phyloP scores from a whole-genome alignment of 2,113 vertebrate species.

The Regulus satrapa region DNA sequence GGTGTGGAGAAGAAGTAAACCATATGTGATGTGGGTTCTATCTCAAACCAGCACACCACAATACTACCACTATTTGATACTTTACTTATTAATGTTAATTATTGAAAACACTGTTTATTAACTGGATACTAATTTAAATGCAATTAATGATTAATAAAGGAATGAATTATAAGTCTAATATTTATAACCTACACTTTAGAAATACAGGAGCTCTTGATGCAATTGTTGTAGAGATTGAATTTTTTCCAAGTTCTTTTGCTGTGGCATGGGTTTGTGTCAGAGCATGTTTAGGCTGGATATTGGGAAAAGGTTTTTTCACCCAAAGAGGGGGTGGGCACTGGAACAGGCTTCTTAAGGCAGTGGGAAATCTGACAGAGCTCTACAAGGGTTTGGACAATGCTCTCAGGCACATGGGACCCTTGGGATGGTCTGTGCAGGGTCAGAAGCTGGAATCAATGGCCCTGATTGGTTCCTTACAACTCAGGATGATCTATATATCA shows the following conservation, averaged over 20 bases:
- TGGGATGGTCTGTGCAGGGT: neutral
- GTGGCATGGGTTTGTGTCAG: too few relatives aligned
- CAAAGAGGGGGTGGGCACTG: too few relatives aligned
- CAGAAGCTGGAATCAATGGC: neutral
- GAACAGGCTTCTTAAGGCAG: fast-evolving
- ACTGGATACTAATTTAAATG: neutral
- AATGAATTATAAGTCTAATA: neutral
- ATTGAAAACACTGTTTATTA: neutral
- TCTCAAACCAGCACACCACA: too few relatives aligned
- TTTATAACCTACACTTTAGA: neutral
- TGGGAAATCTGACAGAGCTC: fast-evolving
- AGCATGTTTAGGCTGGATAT: neutral
- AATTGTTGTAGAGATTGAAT: neutral
- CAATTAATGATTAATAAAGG: neutral
- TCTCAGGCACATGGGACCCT: fast-evolving
- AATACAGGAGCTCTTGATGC: neutral
- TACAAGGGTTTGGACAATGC: neutral
- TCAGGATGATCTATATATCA: neutral
- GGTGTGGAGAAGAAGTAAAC: neutral
- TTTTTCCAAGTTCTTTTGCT: neutral
- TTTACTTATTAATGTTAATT: neutral
- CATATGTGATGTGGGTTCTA: too few relatives aligned
- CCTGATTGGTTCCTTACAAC: neutral
- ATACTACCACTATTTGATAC: neutral
- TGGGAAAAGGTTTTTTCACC: fast-evolving